phyloP scores from a whole-genome alignment of 2,113 vertebrate species.

The Alaudala cheleensis region DNA sequence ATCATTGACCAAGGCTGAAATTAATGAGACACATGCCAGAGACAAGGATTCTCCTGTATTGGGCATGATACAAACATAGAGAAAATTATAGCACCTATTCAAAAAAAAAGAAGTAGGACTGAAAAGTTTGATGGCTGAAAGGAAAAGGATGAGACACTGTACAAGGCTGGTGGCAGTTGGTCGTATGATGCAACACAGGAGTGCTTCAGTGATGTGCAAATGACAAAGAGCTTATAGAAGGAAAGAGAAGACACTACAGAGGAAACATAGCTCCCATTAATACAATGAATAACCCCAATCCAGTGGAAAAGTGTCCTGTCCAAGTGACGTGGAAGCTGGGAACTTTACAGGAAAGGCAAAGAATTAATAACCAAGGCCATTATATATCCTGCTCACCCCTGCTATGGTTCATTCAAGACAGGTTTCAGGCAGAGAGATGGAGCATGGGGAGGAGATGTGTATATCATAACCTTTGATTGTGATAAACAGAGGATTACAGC shows the following conservation, averaged over 20 bases:
- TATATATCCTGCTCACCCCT: background rate
- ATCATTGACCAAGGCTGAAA: background rate
- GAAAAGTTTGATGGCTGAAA: background rate
- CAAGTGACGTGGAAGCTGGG: rapidly evolving
- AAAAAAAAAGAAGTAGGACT: background rate
- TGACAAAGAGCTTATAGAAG: background rate
- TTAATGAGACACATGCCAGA: background rate
- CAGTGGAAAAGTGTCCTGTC: background rate
- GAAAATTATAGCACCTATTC: background rate
- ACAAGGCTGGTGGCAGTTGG: background rate
- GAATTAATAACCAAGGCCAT: background rate
- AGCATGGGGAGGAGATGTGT: background rate
- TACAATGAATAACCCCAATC: background rate
- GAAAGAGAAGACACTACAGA: background rate
- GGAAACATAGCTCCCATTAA: background rate
- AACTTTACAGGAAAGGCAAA: background rate
- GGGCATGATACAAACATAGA: background rate
- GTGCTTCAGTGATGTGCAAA: background rate
- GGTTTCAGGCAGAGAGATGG: background rate
- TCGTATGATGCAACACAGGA: background rate
- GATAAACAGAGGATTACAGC: background rate
- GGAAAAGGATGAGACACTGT: background rate
- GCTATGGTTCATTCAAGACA: background rate
- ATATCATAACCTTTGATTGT: background rate
- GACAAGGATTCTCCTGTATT: background rate